A percentile compares a stretch with the other conserved stretches of the same genome.
Conservation (phyloP, 2,113 vertebrate species). For the Aegotheles bennettii region DNA sequence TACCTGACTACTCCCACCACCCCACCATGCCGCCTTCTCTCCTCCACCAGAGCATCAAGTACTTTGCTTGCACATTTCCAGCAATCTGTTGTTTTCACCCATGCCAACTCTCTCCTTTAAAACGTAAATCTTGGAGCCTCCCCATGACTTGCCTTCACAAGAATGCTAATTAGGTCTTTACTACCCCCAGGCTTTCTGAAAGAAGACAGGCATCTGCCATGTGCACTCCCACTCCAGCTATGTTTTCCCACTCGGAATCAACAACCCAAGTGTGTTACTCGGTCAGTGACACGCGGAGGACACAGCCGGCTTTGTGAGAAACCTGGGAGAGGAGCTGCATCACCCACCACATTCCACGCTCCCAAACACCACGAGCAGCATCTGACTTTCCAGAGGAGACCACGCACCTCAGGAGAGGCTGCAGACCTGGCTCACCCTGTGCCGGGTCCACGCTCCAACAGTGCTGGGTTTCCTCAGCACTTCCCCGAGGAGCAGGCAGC, state of each 20-base stretch:
- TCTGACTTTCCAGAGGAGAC: neutral
- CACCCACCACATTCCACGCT: neutral
- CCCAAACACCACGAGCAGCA: neutral
- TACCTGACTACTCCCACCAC: neutral
- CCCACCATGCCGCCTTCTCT: neutral
- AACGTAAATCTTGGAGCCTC: conserved; percentile 19
- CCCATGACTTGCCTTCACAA: conserved; percentile 13
- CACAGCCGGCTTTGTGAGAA: neutral
- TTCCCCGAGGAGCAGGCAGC: neutral
- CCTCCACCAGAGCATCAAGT: neutral
- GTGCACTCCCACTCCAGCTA: conserved; percentile 23
- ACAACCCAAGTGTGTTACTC: conserved; percentile 46
- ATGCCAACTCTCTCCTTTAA: neutral
- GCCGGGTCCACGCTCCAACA: neutral
- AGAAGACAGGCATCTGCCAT: conserved; percentile 46
- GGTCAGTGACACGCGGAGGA: conserved; percentile 24
- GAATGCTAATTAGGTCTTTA: conserved; percentile 51
- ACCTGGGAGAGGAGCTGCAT: neutral
- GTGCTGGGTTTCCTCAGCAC: neutral
- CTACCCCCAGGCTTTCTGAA: conserved; percentile 47
- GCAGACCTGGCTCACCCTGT: accelerated
- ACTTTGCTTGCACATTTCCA: neutral
- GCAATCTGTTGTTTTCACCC: conserved; percentile 28
- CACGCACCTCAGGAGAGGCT: accelerated
- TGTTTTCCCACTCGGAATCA: conserved; percentile 20